phyloP scores from a whole-genome alignment of 2,888 invertebrate species.

The Rugalucina vietnamica region DNA sequence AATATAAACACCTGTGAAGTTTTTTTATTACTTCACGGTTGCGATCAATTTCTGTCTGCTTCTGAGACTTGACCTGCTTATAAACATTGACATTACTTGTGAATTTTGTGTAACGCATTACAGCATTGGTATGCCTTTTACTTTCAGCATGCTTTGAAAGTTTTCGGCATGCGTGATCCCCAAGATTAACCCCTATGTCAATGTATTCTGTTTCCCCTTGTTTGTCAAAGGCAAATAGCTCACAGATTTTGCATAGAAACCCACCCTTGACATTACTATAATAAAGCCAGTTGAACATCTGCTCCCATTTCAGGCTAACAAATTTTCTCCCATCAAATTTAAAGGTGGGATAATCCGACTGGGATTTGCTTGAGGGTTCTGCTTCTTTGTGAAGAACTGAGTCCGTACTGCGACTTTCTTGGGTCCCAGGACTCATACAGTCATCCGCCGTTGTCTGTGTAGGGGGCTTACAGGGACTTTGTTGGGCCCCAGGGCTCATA shows the following conservation, averaged over 20 bases:
- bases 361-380: too few relatives aligned
- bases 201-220: not conserved
- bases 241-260: conserved; percentile 8
- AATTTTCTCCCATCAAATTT: not conserved
- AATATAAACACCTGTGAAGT: not conserved
- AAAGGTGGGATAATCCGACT: too few relatives aligned
- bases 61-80: not conserved
- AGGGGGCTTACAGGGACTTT: too few relatives aligned
- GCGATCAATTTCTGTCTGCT: not conserved
- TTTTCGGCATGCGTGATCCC: not conserved
- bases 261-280: not conserved
- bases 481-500: too few relatives aligned
- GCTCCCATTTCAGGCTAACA: too few relatives aligned
- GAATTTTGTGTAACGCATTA: not conserved
- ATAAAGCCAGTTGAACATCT: conserved; percentile 3
- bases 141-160: not conserved
- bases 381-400: too few relatives aligned
- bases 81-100: not conserved
- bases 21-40: not conserved
- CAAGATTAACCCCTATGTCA: not conserved
- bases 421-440: too few relatives aligned
- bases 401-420: too few relatives aligned
- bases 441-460: too few relatives aligned
- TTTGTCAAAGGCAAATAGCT: not conserved
- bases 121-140: not conserved